phyloP scores from a whole-genome alignment of 1,140 invertebrate species.

The Lordiphosa stackelbergi region DNA sequence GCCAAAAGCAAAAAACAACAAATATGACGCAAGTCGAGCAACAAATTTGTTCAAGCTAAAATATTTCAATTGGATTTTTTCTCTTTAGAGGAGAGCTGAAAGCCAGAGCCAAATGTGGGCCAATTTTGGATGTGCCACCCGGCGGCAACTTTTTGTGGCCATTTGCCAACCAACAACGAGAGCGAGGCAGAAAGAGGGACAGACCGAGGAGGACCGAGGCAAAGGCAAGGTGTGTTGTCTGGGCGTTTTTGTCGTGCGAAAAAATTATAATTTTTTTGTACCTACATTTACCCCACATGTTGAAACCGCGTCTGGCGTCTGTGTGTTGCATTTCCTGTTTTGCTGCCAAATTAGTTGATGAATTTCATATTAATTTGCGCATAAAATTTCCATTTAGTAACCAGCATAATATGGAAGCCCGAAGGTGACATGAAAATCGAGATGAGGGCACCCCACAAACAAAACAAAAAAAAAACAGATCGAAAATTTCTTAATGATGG shows the following conservation, averaged over 20 bases:
- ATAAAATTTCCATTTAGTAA: slow-evolving; percentile 23
- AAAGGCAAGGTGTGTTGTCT: slow-evolving; percentile 1
- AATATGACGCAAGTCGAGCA: slow-evolving; percentile 50
- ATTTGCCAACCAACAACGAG: slow-evolving; percentile 36
- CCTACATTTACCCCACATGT: slow-evolving; percentile 47
- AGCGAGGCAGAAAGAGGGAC: not conserved
- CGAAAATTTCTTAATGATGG: slow-evolving; percentile 32
- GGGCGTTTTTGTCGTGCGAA: slow-evolving; percentile 45
- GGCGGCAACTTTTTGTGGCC: slow-evolving; percentile 52
- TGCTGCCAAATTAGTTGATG: slow-evolving; percentile 61
- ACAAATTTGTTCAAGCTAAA: too few relatives aligned
- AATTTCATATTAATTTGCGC: slow-evolving; percentile 65
- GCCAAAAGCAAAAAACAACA: slow-evolving; percentile 5
- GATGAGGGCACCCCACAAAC: slow-evolving; percentile 23
- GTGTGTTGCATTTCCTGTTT: slow-evolving; percentile 60
- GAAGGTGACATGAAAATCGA: slow-evolving; percentile 36
- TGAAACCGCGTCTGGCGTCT: slow-evolving; percentile 1
- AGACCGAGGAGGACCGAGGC: too few relatives aligned
- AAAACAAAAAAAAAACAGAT: slow-evolving; percentile 17
- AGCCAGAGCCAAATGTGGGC: slow-evolving; percentile 51
- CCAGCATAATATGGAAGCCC: slow-evolving; percentile 7
- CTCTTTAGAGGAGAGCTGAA: slow-evolving; percentile 14
- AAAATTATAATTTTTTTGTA: slow-evolving; percentile 35
- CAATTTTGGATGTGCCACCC: slow-evolving; percentile 64
- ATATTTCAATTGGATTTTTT: too few relatives aligned